phyloP scores from a whole-genome alignment of 2,888 invertebrate species.

The Heliconius hortense region DNA sequence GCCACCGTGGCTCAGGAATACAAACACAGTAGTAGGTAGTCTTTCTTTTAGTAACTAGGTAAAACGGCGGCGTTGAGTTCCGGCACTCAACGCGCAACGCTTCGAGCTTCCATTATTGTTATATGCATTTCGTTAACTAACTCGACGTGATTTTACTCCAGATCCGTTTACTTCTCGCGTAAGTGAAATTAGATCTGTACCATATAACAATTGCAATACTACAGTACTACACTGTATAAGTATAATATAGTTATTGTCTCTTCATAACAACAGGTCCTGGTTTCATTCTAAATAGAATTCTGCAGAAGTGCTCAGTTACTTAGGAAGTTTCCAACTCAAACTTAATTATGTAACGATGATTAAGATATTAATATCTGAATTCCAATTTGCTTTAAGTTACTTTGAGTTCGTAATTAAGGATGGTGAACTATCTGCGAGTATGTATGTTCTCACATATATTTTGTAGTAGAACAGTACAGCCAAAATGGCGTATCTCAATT shows the following conservation, averaged over 20 bases:
- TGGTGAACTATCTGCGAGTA: background rate
- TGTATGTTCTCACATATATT: background rate
- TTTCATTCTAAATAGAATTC: conserved; percentile 14
- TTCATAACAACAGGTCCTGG: conserved; percentile 17
- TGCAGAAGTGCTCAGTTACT: conserved; percentile 14
- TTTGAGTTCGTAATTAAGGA: conserved; percentile 7
- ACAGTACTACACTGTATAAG: background rate
- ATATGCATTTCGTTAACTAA: no score
- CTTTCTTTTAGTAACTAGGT: no score
- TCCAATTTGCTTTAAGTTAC: conserved; percentile 16
- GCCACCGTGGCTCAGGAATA: no score
- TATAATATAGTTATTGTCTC: background rate
- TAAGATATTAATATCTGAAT: conserved; percentile 26
- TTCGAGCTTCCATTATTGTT: no score
- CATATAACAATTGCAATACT: background rate
- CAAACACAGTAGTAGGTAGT: no score
- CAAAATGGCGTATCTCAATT: background rate
- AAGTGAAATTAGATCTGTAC: no score
- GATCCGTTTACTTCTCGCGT: no score
- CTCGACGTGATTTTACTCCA: no score
- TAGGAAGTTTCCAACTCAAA: conserved; percentile 19
- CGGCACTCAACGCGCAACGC: no score
- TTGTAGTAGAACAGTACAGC: background rate
- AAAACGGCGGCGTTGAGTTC: no score
- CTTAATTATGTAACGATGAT: conserved; percentile 25